These are phyloP conservation scores for Caenorhabditis auriculariae DNA, from an alignment of 2,888 invertebrate genomes.

Conservation along the genomic window DNA sequence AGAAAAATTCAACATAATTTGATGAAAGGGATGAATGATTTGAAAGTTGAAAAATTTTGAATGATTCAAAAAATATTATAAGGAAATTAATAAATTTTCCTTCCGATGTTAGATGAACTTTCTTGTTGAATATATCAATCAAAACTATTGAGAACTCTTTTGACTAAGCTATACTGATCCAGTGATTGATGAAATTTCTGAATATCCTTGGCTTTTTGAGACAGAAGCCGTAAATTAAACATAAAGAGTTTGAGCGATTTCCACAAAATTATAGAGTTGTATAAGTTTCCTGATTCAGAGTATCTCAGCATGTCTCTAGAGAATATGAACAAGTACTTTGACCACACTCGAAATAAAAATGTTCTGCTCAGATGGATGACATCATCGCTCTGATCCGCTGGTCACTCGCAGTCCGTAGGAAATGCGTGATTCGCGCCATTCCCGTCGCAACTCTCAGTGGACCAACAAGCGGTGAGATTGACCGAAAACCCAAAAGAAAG, in stretches of 20 bases:
- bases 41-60: neutral
- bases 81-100: too few species aligned
- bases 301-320: too few species aligned
- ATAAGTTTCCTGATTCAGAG: too few species aligned
- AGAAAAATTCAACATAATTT: too few species aligned
- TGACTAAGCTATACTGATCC: neutral
- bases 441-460: slow-evolving; percentile 55
- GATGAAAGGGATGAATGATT: neutral
- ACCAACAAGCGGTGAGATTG: slow-evolving; percentile 38
- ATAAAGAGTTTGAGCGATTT: too few species aligned
- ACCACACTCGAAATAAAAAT: neutral
- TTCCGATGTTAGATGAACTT: neutral
- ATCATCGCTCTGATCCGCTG: slow-evolving; percentile 56
- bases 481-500: slow-evolving; percentile 8
- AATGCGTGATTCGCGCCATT: slow-evolving; percentile 50
- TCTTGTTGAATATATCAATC: neutral
- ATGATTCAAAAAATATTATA: neutral
- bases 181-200: neutral
- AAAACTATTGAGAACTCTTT: neutral
- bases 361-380: slow-evolving; percentile 47
- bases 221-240: too few species aligned
- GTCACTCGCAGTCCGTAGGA: slow-evolving; percentile 50
- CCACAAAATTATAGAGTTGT: too few species aligned
- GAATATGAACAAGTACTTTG: neutral
- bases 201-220: neutral